Percentiles rank a stretch among this genome's conserved stretches.
These are phyloP conservation scores for Euglossa dilemma DNA, from an alignment of 1,140 invertebrate species.

Conservation along the genomic window DNA sequence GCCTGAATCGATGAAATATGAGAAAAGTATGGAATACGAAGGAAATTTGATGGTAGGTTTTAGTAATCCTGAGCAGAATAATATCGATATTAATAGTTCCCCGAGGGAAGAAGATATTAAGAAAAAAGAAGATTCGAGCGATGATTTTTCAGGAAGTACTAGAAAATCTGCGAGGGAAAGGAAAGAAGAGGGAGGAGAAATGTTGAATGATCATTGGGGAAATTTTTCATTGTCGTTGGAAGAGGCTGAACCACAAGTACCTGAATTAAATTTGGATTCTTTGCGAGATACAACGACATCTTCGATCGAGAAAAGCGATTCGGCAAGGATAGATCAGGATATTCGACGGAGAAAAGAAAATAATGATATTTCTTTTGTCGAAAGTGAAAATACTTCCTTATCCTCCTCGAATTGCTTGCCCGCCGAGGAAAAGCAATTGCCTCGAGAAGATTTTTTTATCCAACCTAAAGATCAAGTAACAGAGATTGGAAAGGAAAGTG, in stretches of 20 bases:
- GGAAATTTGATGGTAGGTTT: no score
- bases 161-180: constrained; percentile 36
- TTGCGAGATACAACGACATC: constrained; percentile 78
- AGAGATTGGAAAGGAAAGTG: not conserved
- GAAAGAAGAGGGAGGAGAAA: constrained; percentile 65
- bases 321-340: constrained; percentile 61
- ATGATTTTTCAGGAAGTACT: no score
- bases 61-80: not conserved
- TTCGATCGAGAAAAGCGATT: not conserved
- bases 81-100: not conserved
- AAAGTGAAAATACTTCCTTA: constrained; percentile 51
- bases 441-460: not conserved
- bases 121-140: not conserved
- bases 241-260: constrained; percentile 67
- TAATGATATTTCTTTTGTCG: constrained; percentile 19
- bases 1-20: constrained; percentile 57
- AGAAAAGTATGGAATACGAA: not conserved
- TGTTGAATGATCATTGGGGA: constrained; percentile 56
- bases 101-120: not conserved
- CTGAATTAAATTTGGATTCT: constrained; percentile 78
- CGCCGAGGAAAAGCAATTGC: constrained; percentile 30
- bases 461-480: not conserved
- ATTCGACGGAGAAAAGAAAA: constrained; percentile 32
- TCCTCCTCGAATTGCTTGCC: constrained; percentile 50
- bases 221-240: constrained; percentile 60